Base-by-base conservation (phyloP, 2,113 vertebrate genomes). In the Asarcornis scutulata region DNA sequence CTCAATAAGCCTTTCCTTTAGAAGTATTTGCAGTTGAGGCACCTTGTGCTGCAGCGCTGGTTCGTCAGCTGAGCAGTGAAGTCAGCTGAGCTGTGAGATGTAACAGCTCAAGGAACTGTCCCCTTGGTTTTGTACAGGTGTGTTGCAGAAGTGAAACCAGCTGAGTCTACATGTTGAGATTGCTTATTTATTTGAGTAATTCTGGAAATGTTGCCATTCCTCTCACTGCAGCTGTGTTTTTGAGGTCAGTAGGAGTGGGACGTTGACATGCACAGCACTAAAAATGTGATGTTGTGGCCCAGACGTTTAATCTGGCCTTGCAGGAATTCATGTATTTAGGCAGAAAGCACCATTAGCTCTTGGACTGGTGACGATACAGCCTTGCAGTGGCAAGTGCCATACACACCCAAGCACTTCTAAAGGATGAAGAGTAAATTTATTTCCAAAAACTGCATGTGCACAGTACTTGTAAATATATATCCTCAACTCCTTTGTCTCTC, bases 201-300 rank as follows among this genome's bases (percentile, higher is more conserved):
- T 95, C 89, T 88, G 87, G 66, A 93, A 91, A 83, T 42, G 18
- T 48, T 91, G 82, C 92, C 59, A 27, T 89, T 91, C 83, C 88
- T 50, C 63, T 89, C 75, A 69, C 85, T 77, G 74, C 94, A 95
- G 82, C 93, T 96, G 67, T 95, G 95, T 96, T 91, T 96, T 89
- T 92, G 55, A 62, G 91, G 89, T 92, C 91, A 68, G n/a, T 0
- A 71, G 52, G 74, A 90, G 79, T 74, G 82, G 93, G 78, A 77
- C 52, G 66, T 89, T 74, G 93, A 93, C 85, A 75, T 55, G 69
- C 56, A 75, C 23, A 27, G 93, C 91, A 73, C 73, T 85, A 55
- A 92, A 93, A 87, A 88, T 10, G 18, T 84, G 77, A 83, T 93
- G 94, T 81, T 95, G 94, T 77, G 91, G 78, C 76, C 86, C 62